Conservation (phyloP, 2,797 vertebrate genomes). For the Ceryle rudis region DNA sequence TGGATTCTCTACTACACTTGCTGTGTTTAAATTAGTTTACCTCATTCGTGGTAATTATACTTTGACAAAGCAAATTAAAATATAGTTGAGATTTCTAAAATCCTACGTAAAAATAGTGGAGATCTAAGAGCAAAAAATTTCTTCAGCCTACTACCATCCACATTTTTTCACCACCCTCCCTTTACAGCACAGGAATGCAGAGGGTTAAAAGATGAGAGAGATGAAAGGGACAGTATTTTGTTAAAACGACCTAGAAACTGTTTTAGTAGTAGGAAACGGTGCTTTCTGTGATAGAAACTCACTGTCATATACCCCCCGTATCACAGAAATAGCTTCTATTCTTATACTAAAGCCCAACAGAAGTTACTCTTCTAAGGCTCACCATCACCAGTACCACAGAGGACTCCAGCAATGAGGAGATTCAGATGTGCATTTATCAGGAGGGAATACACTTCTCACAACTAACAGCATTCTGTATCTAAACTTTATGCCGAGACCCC, state of each 20-base stretch:
- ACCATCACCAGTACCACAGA: not conserved
- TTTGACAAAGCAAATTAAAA: constrained; percentile 66
- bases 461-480: not conserved
- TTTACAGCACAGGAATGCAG: not conserved
- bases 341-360: not conserved
- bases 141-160: not conserved
- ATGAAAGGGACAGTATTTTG: not conserved
- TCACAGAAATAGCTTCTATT: not conserved
- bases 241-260: not conserved
- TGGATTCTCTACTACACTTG: constrained; percentile 59
- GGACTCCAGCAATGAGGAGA: not conserved
- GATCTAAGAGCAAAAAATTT: not conserved
- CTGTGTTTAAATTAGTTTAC: constrained; percentile 69
- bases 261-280: not conserved
- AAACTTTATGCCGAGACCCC: not conserved
- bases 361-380: not conserved
- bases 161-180: not conserved
- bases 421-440: accelerated
- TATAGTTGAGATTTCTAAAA: constrained; percentile 28
- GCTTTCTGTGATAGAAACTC: not conserved
- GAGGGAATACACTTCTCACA: not conserved
- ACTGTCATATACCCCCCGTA: accelerated
- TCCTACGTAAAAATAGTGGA: not conserved
- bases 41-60: constrained; percentile 58
- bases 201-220: not conserved